A percentile compares a stretch with the other conserved stretches of the same genome.
Conservation (phyloP, 2,797 vertebrate genomes). For the Alectoris magna region DNA sequence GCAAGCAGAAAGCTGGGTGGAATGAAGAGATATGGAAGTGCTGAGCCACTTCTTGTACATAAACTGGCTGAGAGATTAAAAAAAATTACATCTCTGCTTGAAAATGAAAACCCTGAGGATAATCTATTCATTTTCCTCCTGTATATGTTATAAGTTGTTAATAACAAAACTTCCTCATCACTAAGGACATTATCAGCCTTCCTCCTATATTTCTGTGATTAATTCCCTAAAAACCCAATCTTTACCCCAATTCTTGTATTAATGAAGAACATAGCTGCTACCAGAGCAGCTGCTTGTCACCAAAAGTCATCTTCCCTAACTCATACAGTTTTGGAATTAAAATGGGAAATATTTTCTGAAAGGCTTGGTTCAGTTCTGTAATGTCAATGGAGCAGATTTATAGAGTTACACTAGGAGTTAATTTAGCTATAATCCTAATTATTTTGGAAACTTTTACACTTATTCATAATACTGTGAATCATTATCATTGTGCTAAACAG, state of each 20-base stretch:
- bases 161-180: background rate
- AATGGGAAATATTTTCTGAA: background rate
- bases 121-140: background rate
- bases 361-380: background rate
- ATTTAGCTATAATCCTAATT: background rate
- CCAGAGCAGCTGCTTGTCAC: background rate
- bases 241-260: background rate
- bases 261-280: background rate
- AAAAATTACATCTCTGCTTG: background rate
- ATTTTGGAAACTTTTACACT: background rate
- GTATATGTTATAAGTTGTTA: background rate
- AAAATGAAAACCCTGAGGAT: background rate
- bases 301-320: background rate
- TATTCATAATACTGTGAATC: constrained; percentile 19
- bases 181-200: background rate
- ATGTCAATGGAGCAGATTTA: background rate
- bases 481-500: background rate
- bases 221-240: background rate
- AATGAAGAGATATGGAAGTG: background rate
- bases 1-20: background rate
- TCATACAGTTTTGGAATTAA: background rate
- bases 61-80: background rate
- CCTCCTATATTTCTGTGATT: background rate
- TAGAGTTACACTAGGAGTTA: background rate
- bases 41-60: background rate